Evolutionary conservation across 2,797 vertebrate species (phyloP), one percentile per base, ranked within the genome.

Genomic region (Acipenser oxyrinchus): DNA sequence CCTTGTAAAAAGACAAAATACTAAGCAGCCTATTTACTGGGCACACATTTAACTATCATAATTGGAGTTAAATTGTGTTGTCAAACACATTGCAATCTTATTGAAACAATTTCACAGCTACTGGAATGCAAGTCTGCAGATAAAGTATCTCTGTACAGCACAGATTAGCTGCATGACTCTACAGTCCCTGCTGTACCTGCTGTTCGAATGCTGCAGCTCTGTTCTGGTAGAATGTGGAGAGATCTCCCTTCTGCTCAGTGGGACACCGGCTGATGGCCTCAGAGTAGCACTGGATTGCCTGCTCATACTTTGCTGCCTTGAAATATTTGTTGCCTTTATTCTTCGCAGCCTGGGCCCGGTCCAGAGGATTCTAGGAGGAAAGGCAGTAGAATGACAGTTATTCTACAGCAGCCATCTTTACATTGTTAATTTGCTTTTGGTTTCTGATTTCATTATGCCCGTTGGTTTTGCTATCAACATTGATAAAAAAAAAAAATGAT

Each of bases 321-420:
- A 99, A 99, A 69, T 94, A 99, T 70, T 99, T 99, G 87, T 99
- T 99, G 69, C 97, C 97, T 85, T 91, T 96, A 86, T 98, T 99
- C 87, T 99, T 99, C 67, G 96, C 93, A 71, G 88, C 90, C 75
- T 99, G 97, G 53, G 96, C 97, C 79, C 88, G 90, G 79, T 96
- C 95, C 79, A 97, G 86, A 62, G 94, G 95, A 70, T 88, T 95
- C 97, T 99, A 78, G 55, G 81, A 77, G 52, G 62, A 8, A 11
- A 59, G 8, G 3, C 37, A 37, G 3, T 37, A 37, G 37, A 1
- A 37, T 37, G 37, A 37, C 37, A 37, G 37, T 37, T 37, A 5
- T 37, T 37, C 37, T 37, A 37, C 37, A 37, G 37, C 37, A 37
- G 37, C 37, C 37, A 37, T 37, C 4, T 37, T 37, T 37, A 37